Evolutionary conservation across 2,797 vertebrate species (phyloP), one percentile per base, ranked within the genome.

Genomic region (Lates japonicus): DNA sequence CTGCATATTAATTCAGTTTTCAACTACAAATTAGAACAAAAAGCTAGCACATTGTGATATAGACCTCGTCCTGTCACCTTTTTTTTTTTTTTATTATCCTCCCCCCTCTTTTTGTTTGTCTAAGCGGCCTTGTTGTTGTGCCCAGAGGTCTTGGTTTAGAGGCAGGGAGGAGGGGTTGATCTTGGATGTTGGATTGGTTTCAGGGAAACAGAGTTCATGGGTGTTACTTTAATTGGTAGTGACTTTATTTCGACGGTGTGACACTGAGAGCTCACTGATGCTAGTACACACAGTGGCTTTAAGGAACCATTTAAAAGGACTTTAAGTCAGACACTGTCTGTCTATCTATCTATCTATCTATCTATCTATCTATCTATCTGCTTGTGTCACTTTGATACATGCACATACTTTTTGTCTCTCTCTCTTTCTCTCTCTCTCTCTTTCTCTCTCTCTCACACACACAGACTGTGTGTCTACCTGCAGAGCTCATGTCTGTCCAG

Each of bases 151-250:
- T 82, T 51, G 35, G 70, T 74, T 70, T 67, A 29, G 11, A 29
- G 58, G 42, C 4, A 7, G 48, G 7, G 46, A 20, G 60, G 70
- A 41, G 39, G 48, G 70, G 48, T 37, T 57, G 39, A 63, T 81
- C 49, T n/a, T 37, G 16, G 42, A 54, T 71, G 72, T 55, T 81
- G 58, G 73, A 71, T 62, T 35, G 57, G 73, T 84, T 83, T 85
- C 70, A 69, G 68, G 72, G 78, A 78, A 87, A 80, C 60, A 19
- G 54, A 82, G 68, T 78, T 86, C 51, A 87, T 20, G 5, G 14
- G 20, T 3, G 0, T 60, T 46, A 63, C 51, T 82, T 75, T 77
- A 81, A 9, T 55, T 75, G 58, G 77, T 31, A 71, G 61, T 65
- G 60, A 0, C 35, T 61, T 57, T 67, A 73, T 76, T 85, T 78